Base-by-base conservation (phyloP, 2,888 invertebrate species). In the Nephrotoma appendiculata region DNA sequence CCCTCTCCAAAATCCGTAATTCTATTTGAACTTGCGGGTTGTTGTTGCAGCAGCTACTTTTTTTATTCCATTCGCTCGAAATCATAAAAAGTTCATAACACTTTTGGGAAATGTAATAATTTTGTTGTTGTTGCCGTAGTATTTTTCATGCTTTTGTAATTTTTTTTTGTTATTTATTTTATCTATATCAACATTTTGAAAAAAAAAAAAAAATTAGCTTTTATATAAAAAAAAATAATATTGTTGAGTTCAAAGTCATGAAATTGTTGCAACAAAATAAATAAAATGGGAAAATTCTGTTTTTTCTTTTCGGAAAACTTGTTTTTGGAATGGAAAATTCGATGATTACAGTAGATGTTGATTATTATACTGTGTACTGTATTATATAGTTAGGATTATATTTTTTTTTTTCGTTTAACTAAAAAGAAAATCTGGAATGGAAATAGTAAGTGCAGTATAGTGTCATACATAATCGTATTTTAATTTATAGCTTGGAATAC, bases 41-140 rank as follows among this genome's bases (percentile, higher is more conserved):
- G 71, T 71, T 71, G 71, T 71, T 71, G 71, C 71, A 71, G 9
- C 31, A 71, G 31, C 71, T 71, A n/a, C 31, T 71, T 31, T 52
- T 71, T 71, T 31, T 71, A 31, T 71, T 71, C 71, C 71, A 71
- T 71, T 71, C 71, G 71, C 71, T 71, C 31, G 31, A 71, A 85
- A 85, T 85, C 85, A 44, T 85, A 85, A 85, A 85, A 85, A 85
- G 85, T 85, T 85, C 85, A 85, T 44, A 85, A 85, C 85, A 85
- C 85, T 85, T 85, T 85, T 85, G 43, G 71, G 71, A 71, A 71
- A 71, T 71, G 71, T 71, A 71, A 31, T 71, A 31, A 31, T 71
- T 19, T 71, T 71, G 71, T 71, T 71, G 71, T 71, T 71, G 71
- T 31, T 71, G 31, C 71, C 31, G 11, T 31, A 71, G 71, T 71